phyloP scores from a whole-genome alignment of 2,888 invertebrate species.

The Amphimallon solstitiale region DNA sequence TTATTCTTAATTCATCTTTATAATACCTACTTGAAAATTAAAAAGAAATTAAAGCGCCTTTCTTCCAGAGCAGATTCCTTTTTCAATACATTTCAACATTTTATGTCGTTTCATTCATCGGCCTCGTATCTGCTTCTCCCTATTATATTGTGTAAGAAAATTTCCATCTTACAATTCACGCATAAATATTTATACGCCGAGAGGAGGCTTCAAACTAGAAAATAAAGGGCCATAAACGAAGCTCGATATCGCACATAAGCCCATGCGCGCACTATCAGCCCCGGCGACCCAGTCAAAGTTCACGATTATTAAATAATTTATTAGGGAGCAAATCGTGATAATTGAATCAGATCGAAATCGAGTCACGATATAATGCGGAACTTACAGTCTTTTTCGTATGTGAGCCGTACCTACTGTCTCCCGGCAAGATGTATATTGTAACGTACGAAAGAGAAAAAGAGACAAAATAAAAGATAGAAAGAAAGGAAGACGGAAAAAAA shows the following conservation, averaged over 20 bases:
- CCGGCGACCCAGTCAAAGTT: slow-evolving; percentile 44
- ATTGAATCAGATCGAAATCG: slow-evolving; percentile 57
- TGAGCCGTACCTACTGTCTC: slow-evolving; percentile 1
- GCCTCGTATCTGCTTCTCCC: background rate
- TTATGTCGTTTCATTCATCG: background rate
- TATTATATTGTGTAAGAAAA: slow-evolving; percentile 3
- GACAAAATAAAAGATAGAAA: background rate
- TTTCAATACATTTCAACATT: no score
- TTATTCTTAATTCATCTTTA: no score
- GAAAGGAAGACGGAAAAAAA: background rate
- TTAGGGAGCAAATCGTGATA: slow-evolving; percentile 56
- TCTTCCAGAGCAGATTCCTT: no score
- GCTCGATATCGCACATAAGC: slow-evolving; percentile 28
- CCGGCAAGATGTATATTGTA: background rate
- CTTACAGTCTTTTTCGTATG: slow-evolving; percentile 45
- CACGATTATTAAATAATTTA: slow-evolving; percentile 48
- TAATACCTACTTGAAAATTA: no score
- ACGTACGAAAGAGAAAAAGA: slow-evolving; percentile 1
- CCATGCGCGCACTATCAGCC: slow-evolving; percentile 28
- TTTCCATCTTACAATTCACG: background rate
- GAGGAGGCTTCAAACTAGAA: slow-evolving; percentile 23
- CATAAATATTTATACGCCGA: slow-evolving; percentile 5
- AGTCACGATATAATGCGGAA: slow-evolving; percentile 57
- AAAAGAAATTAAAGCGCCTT: no score
- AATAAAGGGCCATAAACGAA: slow-evolving; percentile 27